phyloP scores from a whole-genome alignment of 2,797 vertebrate species.

The Pangasius sanitwongsei region DNA sequence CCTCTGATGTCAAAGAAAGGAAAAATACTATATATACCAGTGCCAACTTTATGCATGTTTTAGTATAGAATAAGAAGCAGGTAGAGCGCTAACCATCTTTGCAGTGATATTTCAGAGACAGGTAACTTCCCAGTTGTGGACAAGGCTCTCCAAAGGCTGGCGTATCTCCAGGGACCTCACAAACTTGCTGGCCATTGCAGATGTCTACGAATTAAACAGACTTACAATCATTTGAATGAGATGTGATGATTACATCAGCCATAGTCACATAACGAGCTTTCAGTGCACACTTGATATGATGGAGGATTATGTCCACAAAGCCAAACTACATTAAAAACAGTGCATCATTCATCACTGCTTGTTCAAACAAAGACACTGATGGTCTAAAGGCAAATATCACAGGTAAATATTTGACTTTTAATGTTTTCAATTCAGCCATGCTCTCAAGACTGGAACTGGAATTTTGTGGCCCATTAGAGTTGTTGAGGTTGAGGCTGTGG shows the following conservation, averaged over 20 bases:
- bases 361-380: constrained; percentile 8
- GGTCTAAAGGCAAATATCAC: neutral
- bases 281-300: neutral
- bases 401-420: constrained; percentile 22
- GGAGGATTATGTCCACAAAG: neutral
- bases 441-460: neutral
- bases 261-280: neutral
- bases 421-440: neutral
- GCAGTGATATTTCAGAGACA: constrained; percentile 87
- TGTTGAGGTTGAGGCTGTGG: neutral
- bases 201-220: constrained; percentile 70
- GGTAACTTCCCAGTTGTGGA: constrained; percentile 81
- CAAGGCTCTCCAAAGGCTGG: constrained; percentile 84
- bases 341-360: neutral
- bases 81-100: constrained; percentile 79
- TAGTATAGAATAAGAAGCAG: neutral
- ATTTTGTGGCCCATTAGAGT: constrained; percentile 16
- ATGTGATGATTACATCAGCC: neutral
- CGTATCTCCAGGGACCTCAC: constrained; percentile 79
- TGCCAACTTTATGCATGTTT: neutral
- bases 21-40: no score
- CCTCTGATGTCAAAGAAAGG: neutral
- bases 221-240: neutral
- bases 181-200: constrained; percentile 85
- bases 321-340: neutral